phyloP scores from a whole-genome alignment of 2,113 vertebrate species.

The Monopterus albus region DNA sequence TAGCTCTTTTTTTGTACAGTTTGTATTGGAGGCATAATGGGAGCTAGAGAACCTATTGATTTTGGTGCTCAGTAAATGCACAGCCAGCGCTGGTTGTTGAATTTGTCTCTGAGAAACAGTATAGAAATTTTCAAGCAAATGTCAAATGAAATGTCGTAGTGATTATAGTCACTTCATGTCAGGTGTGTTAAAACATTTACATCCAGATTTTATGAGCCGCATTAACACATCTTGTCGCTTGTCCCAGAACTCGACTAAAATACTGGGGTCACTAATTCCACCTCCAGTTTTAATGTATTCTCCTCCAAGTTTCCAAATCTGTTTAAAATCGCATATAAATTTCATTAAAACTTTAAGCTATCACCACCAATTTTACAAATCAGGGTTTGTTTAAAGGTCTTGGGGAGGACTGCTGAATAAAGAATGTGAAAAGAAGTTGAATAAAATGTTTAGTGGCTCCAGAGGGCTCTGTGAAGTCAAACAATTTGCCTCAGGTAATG shows the following conservation, averaged over 20 bases:
- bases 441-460: no score
- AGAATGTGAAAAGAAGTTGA: no score
- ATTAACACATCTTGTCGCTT: not conserved
- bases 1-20: constrained; percentile 4
- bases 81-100: constrained; percentile 5
- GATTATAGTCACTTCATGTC: not conserved
- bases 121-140: constrained; percentile 29
- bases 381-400: no score
- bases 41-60: constrained; percentile 22
- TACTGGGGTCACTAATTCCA: not conserved
- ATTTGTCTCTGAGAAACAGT: constrained; percentile 29
- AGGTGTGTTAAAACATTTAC: not conserved
- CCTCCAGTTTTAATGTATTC: not conserved
- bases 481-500: no score
- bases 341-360: no score
- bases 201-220: not conserved
- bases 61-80: constrained; percentile 21
- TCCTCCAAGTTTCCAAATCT: no score
- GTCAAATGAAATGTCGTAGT: constrained; percentile 29
- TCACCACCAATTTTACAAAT: no score
- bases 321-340: no score
- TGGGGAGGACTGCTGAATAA: no score
- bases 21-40: constrained; percentile 13
- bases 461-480: no score
- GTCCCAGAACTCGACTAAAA: not conserved